Percentiles rank a stretch among this genome's conserved stretches.
Conservation (phyloP, 2,888 invertebrate genomes). For the Apamea crenata region DNA sequence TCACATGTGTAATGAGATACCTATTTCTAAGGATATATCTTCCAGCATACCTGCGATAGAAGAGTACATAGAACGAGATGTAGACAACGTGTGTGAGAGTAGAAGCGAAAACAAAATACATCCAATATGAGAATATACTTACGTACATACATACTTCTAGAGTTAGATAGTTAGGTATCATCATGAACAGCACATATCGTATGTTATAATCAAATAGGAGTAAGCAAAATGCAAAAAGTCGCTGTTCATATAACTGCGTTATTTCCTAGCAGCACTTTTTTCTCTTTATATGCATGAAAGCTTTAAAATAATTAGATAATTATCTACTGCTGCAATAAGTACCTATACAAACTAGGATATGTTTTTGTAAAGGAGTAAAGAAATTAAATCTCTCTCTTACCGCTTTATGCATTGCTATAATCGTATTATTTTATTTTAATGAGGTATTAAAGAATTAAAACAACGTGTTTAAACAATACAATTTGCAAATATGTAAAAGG, state of each 20-base stretch:
- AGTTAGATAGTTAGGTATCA: background rate
- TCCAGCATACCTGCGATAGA: no score
- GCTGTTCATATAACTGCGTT: background rate
- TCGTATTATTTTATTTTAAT: no score
- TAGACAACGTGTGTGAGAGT: no score
- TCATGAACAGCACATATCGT: background rate
- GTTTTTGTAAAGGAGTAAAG: background rate
- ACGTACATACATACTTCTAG: no score
- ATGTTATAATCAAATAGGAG: background rate
- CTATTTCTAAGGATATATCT: no score
- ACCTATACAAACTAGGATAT: background rate
- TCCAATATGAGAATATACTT: no score
- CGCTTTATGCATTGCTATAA: no score
- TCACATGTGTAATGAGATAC: no score
- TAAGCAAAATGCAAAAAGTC: background rate
- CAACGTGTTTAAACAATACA: background rate
- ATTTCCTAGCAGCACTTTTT: background rate
- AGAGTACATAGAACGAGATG: no score
- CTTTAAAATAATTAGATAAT: background rate
- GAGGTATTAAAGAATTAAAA: background rate
- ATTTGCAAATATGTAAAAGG: background rate
- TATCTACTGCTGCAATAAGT: background rate
- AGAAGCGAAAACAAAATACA: no score
- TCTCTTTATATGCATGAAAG: background rate
- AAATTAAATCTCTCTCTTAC: background rate